Evolutionary conservation across 1,140 invertebrate genomes (phyloP), one percentile per base, ranked within the genome.

Genomic region (Sitodiplosis mosellana): DNA sequence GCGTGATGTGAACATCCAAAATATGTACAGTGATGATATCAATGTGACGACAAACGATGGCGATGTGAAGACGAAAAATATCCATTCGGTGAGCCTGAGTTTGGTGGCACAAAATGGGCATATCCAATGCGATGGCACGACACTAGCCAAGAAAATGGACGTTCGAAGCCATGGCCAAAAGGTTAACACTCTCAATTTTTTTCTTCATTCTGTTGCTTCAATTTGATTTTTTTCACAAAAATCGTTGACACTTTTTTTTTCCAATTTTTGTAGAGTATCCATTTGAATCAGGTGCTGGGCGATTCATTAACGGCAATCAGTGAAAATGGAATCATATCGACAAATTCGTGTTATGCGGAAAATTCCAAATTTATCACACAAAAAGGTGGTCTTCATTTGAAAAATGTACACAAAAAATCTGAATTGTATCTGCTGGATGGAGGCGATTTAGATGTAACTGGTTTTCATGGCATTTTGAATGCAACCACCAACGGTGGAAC

Each of bases 291-390:
- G 41, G 44, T 60, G n/a, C 58, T 60, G 36, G 61, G 61, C 12
- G 56, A 63, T 42, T 50, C 21, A 21, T 27, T 63, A 6, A 52
- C 41, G 0, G 61, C 57, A 38, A 51, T 49, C 15, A 61, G 61
- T 15, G 51, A 53, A 11, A 37, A 48, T 8, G 61, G 61, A 6
- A 55, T 52, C 22, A 63, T 63, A 2, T 45, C 44, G 0, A 59
- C 56, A 1, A 58, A 61, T 41, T 58, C 53, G 22, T 61, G 61
- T 15, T 63, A 63, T 51, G 59, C 58, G 2, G 57, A 60, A 37
- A 51, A 52, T n/a, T 63, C 59, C 1, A 57, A 54, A 22, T 63
- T 63, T 48, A 52, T 58, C 38, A 63, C 61, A 0, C 43, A 50
- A 41, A 56, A 51, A 0, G 61, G 61, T 1, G 49, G 46, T 5